phyloP scores from a whole-genome alignment of 2,797 vertebrate genomes.

The Hylomyscus alleni region DNA sequence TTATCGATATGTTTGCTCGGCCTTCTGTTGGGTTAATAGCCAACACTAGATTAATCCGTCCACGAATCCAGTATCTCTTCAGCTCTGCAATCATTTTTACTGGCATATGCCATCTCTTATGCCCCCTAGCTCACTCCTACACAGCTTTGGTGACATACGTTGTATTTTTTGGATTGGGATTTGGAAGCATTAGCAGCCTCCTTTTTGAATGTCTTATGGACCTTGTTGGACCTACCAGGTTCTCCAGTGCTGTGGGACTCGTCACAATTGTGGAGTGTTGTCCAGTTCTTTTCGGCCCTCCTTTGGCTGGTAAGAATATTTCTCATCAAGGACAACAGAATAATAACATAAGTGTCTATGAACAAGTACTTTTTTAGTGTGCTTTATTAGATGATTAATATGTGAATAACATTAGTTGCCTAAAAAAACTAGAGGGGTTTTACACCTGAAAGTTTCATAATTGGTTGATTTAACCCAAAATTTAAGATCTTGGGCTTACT shows the following conservation, averaged over 20 bases:
- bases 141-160: constrained; percentile 94
- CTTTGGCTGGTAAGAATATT: constrained; percentile 94
- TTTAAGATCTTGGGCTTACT: background rate
- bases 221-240: constrained; percentile 95
- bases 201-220: constrained; percentile 98
- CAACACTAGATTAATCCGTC: constrained; percentile 94
- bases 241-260: constrained; percentile 98
- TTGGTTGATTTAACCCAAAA: background rate
- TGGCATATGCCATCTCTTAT: constrained; percentile 95
- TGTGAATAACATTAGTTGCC: background rate
- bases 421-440: background rate
- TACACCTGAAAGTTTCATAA: constrained; percentile 3
- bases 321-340: background rate
- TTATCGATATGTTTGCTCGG: constrained; percentile 98
- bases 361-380: background rate
- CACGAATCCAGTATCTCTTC: constrained; percentile 98
- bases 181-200: constrained; percentile 98
- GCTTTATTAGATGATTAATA: background rate
- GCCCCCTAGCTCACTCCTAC: constrained; percentile 93
- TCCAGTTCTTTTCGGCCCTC: constrained; percentile 97
- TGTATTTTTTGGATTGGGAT: constrained; percentile 97
- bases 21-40: constrained; percentile 96
- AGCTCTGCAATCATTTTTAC: constrained; percentile 96
- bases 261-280: constrained; percentile 97
- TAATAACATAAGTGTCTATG: background rate